Percentiles rank a stretch among this genome's conserved stretches.
Conservation (phyloP, 2,113 vertebrate species). For the Grantiella picta region DNA sequence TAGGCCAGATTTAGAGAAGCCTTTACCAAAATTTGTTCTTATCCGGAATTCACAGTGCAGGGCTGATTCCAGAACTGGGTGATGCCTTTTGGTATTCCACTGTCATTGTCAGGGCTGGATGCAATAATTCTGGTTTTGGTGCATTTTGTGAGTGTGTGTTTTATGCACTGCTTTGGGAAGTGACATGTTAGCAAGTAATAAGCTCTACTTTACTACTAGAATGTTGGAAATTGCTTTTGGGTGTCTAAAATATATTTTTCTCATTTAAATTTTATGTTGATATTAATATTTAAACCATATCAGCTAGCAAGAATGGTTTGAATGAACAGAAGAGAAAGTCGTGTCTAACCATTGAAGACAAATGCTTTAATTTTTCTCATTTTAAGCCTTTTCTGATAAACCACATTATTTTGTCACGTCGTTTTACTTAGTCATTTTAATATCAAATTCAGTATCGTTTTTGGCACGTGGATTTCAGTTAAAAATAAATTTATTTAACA, state of each 20-base stretch:
- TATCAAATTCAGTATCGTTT: neutral
- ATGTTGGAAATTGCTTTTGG: conserved; percentile 36
- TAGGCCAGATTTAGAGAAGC: neutral
- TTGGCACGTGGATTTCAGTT: neutral
- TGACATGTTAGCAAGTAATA: neutral
- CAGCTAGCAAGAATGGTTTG: neutral
- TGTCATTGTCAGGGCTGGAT: neutral
- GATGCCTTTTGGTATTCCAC: neutral
- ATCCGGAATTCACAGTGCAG: neutral
- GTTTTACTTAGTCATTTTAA: neutral
- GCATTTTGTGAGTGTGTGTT: neutral
- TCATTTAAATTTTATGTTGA: conserved; percentile 55
- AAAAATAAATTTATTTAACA: neutral
- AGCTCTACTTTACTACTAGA: neutral
- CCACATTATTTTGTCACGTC: neutral
- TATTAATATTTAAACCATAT: conserved; percentile 66
- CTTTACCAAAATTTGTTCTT: neutral
- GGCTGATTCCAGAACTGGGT: neutral
- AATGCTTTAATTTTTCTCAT: neutral
- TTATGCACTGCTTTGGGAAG: neutral
- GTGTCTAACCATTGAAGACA: neutral
- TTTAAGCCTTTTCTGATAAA: neutral
- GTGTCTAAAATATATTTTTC: conserved; percentile 54
- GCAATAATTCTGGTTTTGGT: neutral
- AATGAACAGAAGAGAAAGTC: conserved; percentile 15